Conservation (phyloP, 2,797 vertebrate genomes). For the Pseudomugil gertrudae region DNA sequence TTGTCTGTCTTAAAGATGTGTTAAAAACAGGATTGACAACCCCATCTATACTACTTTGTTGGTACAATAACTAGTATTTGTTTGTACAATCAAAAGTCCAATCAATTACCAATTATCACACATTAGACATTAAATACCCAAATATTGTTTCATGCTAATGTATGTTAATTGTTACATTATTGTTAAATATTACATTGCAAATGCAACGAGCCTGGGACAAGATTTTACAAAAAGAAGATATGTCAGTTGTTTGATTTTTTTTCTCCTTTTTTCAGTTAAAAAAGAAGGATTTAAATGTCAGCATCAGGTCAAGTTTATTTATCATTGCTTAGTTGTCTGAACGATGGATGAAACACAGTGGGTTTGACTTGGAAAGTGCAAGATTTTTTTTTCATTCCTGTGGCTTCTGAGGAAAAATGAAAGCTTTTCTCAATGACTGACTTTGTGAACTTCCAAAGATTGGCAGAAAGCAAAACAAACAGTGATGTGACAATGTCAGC, state of each 20-base stretch:
- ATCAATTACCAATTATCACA: too few relatives aligned
- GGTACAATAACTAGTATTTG: too few relatives aligned
- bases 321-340: neutral
- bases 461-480: conserved; percentile 15
- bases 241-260: neutral
- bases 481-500: conserved; percentile 9
- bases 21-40: too few relatives aligned
- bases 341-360: neutral
- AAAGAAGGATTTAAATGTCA: conserved; percentile 24
- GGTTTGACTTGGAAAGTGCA: neutral
- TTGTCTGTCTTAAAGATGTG: too few relatives aligned
- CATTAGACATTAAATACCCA: too few relatives aligned
- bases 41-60: too few relatives aligned
- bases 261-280: neutral
- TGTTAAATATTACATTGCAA: too few relatives aligned
- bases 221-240: neutral
- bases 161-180: too few relatives aligned
- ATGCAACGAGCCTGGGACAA: neutral
- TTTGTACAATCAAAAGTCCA: too few relatives aligned
- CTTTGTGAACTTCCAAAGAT: conserved; percentile 19
- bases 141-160: too few relatives aligned
- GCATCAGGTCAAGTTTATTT: conserved; percentile 24
- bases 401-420: conserved; percentile 27
- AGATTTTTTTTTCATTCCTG: conserved; percentile 5
- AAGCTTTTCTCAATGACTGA: conserved; percentile 21